Conservation (phyloP, 2,888 invertebrate species). For the Lepeophtheirus nordmannii region DNA sequence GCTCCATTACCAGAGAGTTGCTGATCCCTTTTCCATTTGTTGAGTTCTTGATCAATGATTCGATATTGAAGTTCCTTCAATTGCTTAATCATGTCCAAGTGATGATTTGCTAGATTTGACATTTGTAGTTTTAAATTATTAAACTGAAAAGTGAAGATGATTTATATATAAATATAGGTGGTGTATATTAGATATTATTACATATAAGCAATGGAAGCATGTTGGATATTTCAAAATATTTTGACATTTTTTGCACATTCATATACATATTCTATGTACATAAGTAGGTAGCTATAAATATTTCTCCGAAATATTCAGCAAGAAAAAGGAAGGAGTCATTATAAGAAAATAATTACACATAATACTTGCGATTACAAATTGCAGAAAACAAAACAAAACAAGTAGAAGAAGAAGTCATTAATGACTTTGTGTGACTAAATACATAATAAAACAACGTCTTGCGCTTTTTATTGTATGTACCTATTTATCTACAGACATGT, state of each 20-base stretch:
- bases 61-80: constrained; percentile 49
- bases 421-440: no score
- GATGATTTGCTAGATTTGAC: constrained; percentile 20
- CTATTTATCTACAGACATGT: no score
- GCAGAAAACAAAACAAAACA: no score
- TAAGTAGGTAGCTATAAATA: neutral
- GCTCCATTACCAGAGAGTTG: constrained; percentile 84
- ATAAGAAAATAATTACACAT: no score
- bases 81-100: constrained; percentile 23
- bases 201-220: neutral
- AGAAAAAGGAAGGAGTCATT: no score
- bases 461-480: no score
- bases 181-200: neutral
- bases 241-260: no score
- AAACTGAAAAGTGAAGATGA: constrained; percentile 7
- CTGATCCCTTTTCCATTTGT: constrained; percentile 83
- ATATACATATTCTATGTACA: neutral
- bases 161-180: neutral
- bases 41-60: constrained; percentile 74
- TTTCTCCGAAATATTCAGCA: no score
- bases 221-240: neutral
- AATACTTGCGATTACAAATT: no score
- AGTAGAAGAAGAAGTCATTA: no score
- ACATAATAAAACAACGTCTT: no score
- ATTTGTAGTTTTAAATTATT: constrained; percentile 23